Base-by-base conservation (phyloP, 92 coral and sea anemone genomes). In the Nematostella vectensis region DNA sequence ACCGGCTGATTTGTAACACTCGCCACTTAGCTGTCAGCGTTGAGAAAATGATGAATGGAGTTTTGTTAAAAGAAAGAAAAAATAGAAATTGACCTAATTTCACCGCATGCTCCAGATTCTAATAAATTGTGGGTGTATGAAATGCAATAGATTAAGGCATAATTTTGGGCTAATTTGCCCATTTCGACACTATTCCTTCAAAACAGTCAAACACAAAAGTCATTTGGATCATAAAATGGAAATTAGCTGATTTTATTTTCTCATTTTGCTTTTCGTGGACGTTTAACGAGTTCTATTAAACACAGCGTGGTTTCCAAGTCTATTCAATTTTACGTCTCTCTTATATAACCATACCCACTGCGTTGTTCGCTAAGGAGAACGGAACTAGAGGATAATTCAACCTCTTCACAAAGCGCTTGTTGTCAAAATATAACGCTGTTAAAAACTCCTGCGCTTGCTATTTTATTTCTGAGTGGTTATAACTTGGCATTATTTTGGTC, bases 231-330 rank as follows among this genome's bases (percentile, higher is more conserved):
- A 33, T 10, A 45, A 45, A 45, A 19, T 45, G 51, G 23, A 45
- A 45, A 11, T 45, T 45, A 45, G 51, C 51, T 45, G 4, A 17
- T 45, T 33, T 45, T 45, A 45, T 45, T 45, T 45, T 45, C 23
- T 19, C 12, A 45, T 45, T 45, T 45, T n/a, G n/a, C 18, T 4
- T 45, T 45, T 19, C 23, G 9, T 4, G 4, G 23, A 45, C 18
- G 11, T 4, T 45, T 9, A 45, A 45, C 12, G 18, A 45, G 21
- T 22, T 4, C 21, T 17, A 45, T 45, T 45, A 45, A 45, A 17
- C 51, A 10, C 51, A 4, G 23, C 21, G 18, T 45, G 51, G 51
- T 11, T 45, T 45, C 4, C 4, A 33, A 33, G 40, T 6, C 40
- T 15, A 33, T 33, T 33, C 40, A 33, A 33, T 33, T 6, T 15